Evolutionary conservation across 1,140 invertebrate species (phyloP).

Genomic region (Anastrepha ludens): DNA sequence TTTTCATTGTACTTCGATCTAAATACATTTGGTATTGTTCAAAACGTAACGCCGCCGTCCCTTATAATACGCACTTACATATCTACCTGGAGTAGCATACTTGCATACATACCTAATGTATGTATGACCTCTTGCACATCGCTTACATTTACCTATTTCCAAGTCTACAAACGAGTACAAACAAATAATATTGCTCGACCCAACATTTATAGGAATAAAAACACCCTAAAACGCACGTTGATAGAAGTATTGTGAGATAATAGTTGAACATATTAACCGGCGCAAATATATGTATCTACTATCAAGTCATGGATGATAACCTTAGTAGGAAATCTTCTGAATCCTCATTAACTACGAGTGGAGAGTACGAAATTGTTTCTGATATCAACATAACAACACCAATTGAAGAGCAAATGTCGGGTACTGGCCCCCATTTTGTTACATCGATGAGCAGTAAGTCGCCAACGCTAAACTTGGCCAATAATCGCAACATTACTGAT

Average conservation of each 20-base stretch:
- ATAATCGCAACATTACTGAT: slow-evolving; percentile 84
- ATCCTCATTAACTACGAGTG: slow-evolving; percentile 84
- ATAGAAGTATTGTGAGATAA: not conserved
- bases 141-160: not conserved
- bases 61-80: slow-evolving; percentile 40
- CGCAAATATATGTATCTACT: not conserved
- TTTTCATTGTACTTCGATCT: not conserved
- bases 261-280: not conserved
- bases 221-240: not conserved
- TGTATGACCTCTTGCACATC: slow-evolving; percentile 24
- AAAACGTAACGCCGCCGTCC: slow-evolving; percentile 31
- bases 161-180: not conserved
- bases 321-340: slow-evolving; percentile 86
- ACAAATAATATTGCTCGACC: not conserved
- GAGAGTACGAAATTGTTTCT: slow-evolving; percentile 88
- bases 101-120: not conserved
- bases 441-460: slow-evolving; percentile 72
- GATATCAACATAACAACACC: slow-evolving; percentile 71
- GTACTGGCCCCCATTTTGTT: slow-evolving; percentile 65
- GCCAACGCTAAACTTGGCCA: slow-evolving; percentile 84
- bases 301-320: slow-evolving; percentile 83
- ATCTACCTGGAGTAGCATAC: slow-evolving; percentile 38
- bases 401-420: slow-evolving; percentile 58
- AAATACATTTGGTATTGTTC: not conserved
- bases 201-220: not conserved